Percentiles rank a stretch among this genome's conserved stretches.
These are phyloP conservation scores for Linnaemya tessellans DNA, from an alignment of 2,888 invertebrate species.

Conservation along the genomic window DNA sequence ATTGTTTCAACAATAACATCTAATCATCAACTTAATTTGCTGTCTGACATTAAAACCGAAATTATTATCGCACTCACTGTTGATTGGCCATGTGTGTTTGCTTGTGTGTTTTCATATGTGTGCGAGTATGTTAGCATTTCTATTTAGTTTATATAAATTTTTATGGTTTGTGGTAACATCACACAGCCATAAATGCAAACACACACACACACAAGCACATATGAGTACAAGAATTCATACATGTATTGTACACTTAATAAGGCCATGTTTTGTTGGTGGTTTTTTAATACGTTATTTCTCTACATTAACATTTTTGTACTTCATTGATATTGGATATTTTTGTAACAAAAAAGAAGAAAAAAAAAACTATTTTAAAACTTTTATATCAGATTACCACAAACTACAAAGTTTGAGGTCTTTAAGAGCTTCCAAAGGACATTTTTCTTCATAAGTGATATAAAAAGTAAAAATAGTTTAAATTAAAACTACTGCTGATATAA, in stretches of 20 bases:
- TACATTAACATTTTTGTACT: conserved; percentile 1
- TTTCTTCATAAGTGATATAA: neutral
- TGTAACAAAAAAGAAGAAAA: neutral
- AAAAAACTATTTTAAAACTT: conserved; percentile 22
- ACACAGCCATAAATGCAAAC: neutral
- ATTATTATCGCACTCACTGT: conserved; percentile 20
- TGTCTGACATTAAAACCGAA: no score
- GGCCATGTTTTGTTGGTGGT: conserved; percentile 43
- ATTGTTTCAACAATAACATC: no score
- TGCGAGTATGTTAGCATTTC: neutral
- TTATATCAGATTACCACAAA: conserved; percentile 11
- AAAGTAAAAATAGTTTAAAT: no score
- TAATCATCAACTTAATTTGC: no score
- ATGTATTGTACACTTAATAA: neutral
- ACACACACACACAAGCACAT: neutral
- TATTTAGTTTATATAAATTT: conserved; percentile 31
- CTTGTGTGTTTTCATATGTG: neutral
- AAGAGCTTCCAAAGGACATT: neutral
- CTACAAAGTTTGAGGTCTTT: neutral
- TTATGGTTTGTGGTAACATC: conserved; percentile 40
- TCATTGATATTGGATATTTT: conserved; percentile 45
- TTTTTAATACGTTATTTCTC: conserved; percentile 23
- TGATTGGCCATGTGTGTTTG: neutral
- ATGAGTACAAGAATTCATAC: neutral
- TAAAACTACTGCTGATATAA: neutral